phyloP scores from a whole-genome alignment of 2,113 vertebrate species.

The Pelecanoides urinatrix region DNA sequence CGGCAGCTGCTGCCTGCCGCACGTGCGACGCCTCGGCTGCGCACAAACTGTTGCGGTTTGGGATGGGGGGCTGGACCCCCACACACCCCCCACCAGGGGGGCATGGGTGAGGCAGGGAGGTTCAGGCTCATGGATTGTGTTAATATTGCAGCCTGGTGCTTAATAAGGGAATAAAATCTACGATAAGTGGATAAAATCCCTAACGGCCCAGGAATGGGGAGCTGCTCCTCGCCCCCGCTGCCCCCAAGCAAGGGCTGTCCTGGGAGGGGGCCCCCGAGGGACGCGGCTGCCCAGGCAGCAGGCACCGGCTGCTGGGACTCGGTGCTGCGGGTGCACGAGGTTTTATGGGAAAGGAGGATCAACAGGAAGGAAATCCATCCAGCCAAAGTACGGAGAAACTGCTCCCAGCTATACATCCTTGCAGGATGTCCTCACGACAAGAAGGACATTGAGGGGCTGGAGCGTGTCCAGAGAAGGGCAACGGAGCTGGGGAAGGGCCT shows the following conservation, averaged over 20 bases:
- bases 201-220: background rate
- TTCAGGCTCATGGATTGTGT: background rate
- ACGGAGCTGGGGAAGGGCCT: too few relatives aligned
- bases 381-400: fast-evolving
- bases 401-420: fast-evolving
- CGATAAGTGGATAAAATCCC: fast-evolving
- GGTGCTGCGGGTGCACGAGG: fast-evolving
- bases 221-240: fast-evolving
- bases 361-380: background rate
- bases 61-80: background rate
- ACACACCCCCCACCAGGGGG: background rate
- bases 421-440: too few relatives aligned
- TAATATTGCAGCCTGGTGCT: background rate
- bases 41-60: background rate
- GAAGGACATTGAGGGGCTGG: too few relatives aligned
- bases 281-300: fast-evolving
- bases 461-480: too few relatives aligned
- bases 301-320: too few relatives aligned
- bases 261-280: background rate
- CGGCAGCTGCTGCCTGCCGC: background rate
- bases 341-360: background rate
- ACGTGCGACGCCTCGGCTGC: background rate
- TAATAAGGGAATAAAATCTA: background rate
- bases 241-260: fast-evolving
- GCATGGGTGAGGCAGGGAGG: background rate